Conservation (phyloP, 1,140 invertebrate species). For the Ostrea edulis region DNA sequence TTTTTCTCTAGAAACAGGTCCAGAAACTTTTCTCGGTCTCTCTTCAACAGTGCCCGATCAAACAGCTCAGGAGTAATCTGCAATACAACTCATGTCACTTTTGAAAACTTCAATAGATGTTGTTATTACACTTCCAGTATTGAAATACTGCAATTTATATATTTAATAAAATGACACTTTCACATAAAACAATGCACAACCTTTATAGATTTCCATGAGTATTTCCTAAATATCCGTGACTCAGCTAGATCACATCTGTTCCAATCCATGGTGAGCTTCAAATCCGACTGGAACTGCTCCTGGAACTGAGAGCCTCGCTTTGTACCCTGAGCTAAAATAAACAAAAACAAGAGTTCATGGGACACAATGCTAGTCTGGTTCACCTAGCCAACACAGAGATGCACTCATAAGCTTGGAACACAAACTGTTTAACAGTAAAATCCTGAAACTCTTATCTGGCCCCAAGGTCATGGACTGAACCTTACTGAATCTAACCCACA, state of each 20-base stretch:
- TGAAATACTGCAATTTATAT: no score
- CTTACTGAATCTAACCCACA: no score
- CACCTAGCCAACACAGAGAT: no score
- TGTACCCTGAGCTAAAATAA: slow-evolving; percentile 47
- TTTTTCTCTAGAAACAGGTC: slow-evolving; percentile 78
- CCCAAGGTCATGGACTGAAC: no score
- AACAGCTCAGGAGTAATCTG: slow-evolving; percentile 78
- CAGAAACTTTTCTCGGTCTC: slow-evolving; percentile 79
- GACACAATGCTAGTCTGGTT: no score
- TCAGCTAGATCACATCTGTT: slow-evolving; percentile 77
- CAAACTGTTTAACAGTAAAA: no score
- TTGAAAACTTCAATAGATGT: no score
- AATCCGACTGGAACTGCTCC: slow-evolving; percentile 72
- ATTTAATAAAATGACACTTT: no score
- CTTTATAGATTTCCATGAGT: slow-evolving; percentile 72
- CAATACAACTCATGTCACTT: background rate
- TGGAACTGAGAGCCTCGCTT: slow-evolving; percentile 44
- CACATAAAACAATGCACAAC: slow-evolving; percentile 50
- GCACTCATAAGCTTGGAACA: no score
- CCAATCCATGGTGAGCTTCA: slow-evolving; percentile 79
- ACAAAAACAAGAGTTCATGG: background rate
- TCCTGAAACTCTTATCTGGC: no score
- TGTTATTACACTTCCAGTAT: no score
- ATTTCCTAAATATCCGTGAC: slow-evolving; percentile 76
- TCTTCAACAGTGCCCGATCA: slow-evolving; percentile 75